Conservation (phyloP, 2,113 vertebrate species). For the Proteles cristata region DNA sequence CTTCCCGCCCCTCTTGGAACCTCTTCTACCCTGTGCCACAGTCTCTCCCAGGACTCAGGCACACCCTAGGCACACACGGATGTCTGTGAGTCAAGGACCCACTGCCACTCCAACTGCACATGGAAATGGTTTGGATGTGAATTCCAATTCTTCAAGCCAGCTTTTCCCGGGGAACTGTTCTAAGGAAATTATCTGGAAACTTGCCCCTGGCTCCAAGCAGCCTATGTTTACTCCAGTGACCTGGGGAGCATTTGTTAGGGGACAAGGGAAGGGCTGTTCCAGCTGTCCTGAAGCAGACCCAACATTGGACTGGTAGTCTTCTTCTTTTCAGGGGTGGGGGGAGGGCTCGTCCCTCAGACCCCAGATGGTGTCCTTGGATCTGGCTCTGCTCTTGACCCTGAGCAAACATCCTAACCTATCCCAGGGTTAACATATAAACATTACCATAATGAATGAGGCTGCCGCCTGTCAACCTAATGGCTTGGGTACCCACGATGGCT, state of each 20-base stretch:
- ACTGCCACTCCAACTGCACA: background rate
- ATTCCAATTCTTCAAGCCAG: background rate
- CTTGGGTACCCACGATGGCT: background rate
- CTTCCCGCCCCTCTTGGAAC: background rate
- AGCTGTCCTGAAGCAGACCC: background rate
- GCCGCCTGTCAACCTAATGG: background rate
- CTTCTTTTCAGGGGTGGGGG: background rate
- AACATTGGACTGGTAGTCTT: background rate
- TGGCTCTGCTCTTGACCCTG: background rate
- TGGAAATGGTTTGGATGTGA: background rate
- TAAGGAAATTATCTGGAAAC: background rate
- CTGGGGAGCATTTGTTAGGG: background rate
- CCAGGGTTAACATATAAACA: background rate
- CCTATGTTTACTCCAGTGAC: background rate
- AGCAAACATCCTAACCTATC: background rate
- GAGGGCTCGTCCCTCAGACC: background rate
- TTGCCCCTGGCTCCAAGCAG: background rate
- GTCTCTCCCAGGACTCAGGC: no score
- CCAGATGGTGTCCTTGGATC: background rate
- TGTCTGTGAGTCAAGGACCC: background rate
- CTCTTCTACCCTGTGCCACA: background rate
- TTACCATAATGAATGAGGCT: background rate
- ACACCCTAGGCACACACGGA: background rate
- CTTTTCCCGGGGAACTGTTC: background rate
- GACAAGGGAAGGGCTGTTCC: no score